Conservation (phyloP, 2,113 vertebrate genomes). For the Aramus guarauna region DNA sequence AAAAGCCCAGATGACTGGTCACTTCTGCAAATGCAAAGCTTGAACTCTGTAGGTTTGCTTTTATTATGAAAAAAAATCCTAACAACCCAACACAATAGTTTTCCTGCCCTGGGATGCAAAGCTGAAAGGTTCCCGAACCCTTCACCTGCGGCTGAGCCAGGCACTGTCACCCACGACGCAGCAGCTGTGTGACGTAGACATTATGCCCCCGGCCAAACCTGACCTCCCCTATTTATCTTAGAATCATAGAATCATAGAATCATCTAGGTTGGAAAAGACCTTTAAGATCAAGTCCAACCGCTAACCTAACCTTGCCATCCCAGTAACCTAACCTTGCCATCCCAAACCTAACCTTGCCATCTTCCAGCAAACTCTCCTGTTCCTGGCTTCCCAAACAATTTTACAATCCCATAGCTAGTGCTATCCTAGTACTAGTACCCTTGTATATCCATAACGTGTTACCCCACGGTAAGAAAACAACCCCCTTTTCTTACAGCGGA, state of each 20-base stretch:
- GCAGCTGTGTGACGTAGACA: fast-evolving
- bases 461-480: neutral
- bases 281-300: no score
- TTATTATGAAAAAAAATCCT: neutral
- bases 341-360: no score
- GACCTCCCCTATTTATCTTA: neutral
- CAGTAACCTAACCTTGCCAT: no score
- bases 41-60: neutral
- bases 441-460: fast-evolving
- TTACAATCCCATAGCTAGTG: neutral
- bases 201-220: neutral
- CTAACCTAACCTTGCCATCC: no score
- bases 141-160: fast-evolving
- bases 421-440: neutral
- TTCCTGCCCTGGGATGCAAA: neutral
- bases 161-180: neutral
- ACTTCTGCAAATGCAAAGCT: neutral
- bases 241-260: no score
- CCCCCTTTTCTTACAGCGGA: neutral
- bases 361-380: neutral
- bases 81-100: neutral
- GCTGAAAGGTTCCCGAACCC: neutral
- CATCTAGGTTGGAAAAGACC: no score
- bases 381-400: neutral
- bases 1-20: neutral